These are phyloP conservation scores for Theretra japonica DNA, from an alignment of 2,888 invertebrate species.

Conservation along the genomic window DNA sequence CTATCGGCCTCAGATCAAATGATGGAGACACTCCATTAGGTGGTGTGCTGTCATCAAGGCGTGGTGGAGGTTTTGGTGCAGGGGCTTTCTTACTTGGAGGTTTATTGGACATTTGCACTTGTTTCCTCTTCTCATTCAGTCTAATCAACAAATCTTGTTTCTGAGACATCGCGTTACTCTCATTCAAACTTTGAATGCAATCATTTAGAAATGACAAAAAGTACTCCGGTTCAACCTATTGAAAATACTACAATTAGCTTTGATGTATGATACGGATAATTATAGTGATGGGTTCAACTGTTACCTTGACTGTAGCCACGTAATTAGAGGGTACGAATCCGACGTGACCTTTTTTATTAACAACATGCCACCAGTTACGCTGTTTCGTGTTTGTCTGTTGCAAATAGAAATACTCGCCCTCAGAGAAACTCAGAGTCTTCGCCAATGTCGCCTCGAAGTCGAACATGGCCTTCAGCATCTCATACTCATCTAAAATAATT, in stretches of 20 bases:
- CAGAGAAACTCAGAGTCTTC: constrained; percentile 92
- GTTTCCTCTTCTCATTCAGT: constrained; percentile 87
- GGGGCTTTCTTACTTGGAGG: constrained; percentile 69
- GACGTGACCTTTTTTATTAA: constrained; percentile 91
- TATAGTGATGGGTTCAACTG: constrained; percentile 43
- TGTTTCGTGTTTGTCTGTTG: constrained; percentile 92
- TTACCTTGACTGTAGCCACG: constrained; percentile 91
- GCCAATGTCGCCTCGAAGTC: constrained; percentile 93
- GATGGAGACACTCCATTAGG: constrained; percentile 79
- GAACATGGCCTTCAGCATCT: constrained; percentile 93
- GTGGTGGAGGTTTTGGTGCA: constrained; percentile 76
- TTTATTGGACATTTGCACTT: constrained; percentile 76
- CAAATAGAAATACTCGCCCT: constrained; percentile 91
- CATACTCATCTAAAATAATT: constrained; percentile 85
- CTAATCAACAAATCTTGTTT: constrained; percentile 87
- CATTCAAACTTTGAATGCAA: constrained; percentile 86
- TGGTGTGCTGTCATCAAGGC: constrained; percentile 73
- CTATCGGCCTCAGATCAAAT: constrained; percentile 76
- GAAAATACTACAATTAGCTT: constrained; percentile 28
- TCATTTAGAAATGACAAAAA: constrained; percentile 89
- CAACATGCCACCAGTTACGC: constrained; percentile 95
- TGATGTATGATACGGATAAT: constrained; percentile 40
- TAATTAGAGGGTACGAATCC: constrained; percentile 95
- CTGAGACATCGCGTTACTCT: constrained; percentile 71
- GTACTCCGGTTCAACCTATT: constrained; percentile 88